phyloP scores from a whole-genome alignment of 2,888 invertebrate species.

The Dasypolia templi region DNA sequence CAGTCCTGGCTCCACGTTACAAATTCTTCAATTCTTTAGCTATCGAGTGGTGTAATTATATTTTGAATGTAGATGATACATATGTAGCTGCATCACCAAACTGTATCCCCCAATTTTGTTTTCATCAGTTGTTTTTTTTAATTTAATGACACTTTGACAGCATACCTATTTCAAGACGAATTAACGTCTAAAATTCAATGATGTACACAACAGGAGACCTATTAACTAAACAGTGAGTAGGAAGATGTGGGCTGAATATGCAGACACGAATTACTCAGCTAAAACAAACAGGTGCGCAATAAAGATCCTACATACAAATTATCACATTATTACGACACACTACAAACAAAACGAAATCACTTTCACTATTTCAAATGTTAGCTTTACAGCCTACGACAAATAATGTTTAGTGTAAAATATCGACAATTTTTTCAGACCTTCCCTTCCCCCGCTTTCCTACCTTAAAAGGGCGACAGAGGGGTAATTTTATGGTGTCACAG shows the following conservation, averaged over 20 bases:
- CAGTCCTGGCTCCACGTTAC: too few relatives aligned
- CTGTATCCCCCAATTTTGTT: too few relatives aligned
- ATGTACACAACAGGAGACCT: neutral
- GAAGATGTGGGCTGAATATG: slow-evolving; percentile 12
- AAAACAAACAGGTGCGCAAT: slow-evolving; percentile 23
- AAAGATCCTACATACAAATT: slow-evolving; percentile 48
- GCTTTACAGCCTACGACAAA: slow-evolving; percentile 38
- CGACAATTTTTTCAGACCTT: slow-evolving; percentile 46
- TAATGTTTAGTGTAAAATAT: slow-evolving; percentile 27
- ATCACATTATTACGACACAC: slow-evolving; percentile 49
- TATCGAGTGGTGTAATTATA: too few relatives aligned
- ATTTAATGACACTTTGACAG: too few relatives aligned
- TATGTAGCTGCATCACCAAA: too few relatives aligned
- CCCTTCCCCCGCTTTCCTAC: neutral
- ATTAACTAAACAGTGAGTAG: slow-evolving; percentile 11
- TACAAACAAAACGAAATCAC: slow-evolving; percentile 54
- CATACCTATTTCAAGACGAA: too few relatives aligned
- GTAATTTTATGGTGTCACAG: slow-evolving; percentile 41
- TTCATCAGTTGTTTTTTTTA: too few relatives aligned
- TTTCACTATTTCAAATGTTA: slow-evolving; percentile 64
- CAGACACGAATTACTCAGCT: slow-evolving; percentile 7
- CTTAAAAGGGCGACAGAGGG: slow-evolving; percentile 23
- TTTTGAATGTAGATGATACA: too few relatives aligned
- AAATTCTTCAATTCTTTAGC: too few relatives aligned
- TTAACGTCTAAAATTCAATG: too few relatives aligned